These are phyloP conservation scores for Seriola rivoliana DNA, from an alignment of 2,113 vertebrate species.

Conservation along the genomic window DNA sequence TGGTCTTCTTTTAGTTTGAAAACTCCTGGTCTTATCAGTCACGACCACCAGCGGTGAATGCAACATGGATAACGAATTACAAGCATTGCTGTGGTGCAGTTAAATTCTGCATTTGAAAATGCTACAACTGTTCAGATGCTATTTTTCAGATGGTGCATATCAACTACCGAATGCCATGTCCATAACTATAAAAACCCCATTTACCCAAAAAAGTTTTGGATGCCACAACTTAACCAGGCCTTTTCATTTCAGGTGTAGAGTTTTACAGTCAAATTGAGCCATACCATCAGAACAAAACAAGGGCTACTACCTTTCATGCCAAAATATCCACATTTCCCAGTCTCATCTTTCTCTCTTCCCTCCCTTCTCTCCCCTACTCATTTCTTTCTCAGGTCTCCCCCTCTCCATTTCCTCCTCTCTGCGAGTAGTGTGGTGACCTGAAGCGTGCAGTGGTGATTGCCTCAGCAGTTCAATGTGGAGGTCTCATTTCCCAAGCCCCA, in stretches of 20 bases:
- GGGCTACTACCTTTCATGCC: background rate
- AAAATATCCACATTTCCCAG: background rate
- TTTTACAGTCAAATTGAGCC: background rate
- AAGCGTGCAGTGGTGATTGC: conserved; percentile 76
- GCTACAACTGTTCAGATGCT: no score
- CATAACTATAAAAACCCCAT: background rate
- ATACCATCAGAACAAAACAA: background rate
- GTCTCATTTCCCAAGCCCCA: conserved; percentile 75
- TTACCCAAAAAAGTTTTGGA: background rate
- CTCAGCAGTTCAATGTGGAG: conserved; percentile 76
- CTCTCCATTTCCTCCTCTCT: conserved; percentile 39
- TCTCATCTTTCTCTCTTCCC: background rate
- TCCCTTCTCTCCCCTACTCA: background rate
- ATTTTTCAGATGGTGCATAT: no score
- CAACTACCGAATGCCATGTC: no score
- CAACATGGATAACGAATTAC: no score
- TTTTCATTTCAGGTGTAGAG: background rate
- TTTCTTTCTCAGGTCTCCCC: conserved; percentile 27
- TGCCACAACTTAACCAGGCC: background rate
- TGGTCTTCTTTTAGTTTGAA: no score
- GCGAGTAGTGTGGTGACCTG: conserved; percentile 69
- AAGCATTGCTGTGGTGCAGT: no score
- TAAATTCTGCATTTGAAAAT: no score
- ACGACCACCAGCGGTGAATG: no score
- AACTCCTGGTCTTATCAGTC: no score